Base-by-base conservation (phyloP, 2,888 invertebrate species). In the Thecocarcelia acutangulata region DNA sequence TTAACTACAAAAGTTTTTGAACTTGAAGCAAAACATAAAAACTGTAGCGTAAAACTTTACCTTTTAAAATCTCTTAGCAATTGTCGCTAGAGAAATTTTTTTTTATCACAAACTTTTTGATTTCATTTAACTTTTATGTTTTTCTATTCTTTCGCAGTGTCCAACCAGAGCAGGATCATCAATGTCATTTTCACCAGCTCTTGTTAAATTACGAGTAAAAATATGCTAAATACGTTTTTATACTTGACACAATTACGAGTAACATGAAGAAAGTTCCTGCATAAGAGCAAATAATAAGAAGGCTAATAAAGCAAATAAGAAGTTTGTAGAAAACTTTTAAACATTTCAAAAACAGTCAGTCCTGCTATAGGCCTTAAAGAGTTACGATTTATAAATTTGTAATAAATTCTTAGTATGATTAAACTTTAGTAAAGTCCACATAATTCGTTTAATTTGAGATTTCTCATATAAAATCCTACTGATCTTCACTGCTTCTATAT, bases 101-200 rank as follows among this genome's bases (percentile, higher is more conserved):
- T 50, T 37, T 46, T 21, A 63, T 54, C 44, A n/a, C 12, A 64
- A 73, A 63, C 54, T 63, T 73, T 73, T 44, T 46, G 33, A 73
- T 64, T 46, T 73, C 19, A 21, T 73, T 59, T 52, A 17, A 13
- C 58, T 66, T 15, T 12, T 3, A 17, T 42, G 13, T 33, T 24
- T 21, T 44, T 52, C 50, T 66, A 58, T 68, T 77, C 33, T 64
- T 48, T 52, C 66, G 17, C 28, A 42, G 44, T 70, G 73, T 69
- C 70, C 76, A 72, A 64, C 63, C 75, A 78, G 75, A 72, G 80
- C 81, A 77, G 75, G 84, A 78, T 84, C 84, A 84, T 81, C 83
- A 84, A 81, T 81, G 84, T 82, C 83, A 82, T 83, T 84, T 84
- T 75, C 83, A 82, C 80, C 74, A 63, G 79, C 77, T 74, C 44